phyloP scores from a whole-genome alignment of 2,797 vertebrate genomes.

The Sebastes matsubarae region DNA sequence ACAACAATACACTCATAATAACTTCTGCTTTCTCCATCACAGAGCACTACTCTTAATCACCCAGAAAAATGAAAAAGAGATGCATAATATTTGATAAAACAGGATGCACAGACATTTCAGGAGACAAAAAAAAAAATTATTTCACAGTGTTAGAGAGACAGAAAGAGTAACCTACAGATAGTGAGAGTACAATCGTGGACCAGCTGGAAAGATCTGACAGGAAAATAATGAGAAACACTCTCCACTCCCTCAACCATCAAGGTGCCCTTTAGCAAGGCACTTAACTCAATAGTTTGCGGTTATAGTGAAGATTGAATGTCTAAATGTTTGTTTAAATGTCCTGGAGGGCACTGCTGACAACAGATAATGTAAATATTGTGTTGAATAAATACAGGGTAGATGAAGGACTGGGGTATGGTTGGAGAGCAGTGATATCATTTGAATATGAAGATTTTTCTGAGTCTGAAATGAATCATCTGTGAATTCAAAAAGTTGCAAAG shows the following conservation, averaged over 20 bases:
- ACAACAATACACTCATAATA: slow-evolving; percentile 29
- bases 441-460: background rate
- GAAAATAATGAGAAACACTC: background rate
- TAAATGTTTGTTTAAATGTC: background rate
- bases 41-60: slow-evolving; percentile 10
- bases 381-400: slow-evolving; percentile 2
- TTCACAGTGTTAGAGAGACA: slow-evolving; percentile 35
- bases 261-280: slow-evolving; percentile 19
- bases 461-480: background rate
- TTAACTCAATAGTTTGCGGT: background rate
- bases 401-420: background rate
- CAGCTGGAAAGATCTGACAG: background rate
- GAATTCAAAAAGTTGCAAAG: background rate
- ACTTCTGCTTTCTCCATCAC: slow-evolving; percentile 6
- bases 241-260: background rate
- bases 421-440: background rate
- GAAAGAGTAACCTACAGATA: background rate
- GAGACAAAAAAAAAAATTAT: slow-evolving; percentile 7
- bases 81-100: slow-evolving; percentile 12
- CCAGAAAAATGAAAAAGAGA: slow-evolving; percentile 10
- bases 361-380: background rate
- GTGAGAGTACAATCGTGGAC: background rate
- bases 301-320: background rate
- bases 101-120: slow-evolving; percentile 4
- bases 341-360: background rate